Evolutionary conservation across 2,888 invertebrate species (phyloP), one percentile per base, ranked within the genome.

Genomic region (Sepiola atlantica): DNA sequence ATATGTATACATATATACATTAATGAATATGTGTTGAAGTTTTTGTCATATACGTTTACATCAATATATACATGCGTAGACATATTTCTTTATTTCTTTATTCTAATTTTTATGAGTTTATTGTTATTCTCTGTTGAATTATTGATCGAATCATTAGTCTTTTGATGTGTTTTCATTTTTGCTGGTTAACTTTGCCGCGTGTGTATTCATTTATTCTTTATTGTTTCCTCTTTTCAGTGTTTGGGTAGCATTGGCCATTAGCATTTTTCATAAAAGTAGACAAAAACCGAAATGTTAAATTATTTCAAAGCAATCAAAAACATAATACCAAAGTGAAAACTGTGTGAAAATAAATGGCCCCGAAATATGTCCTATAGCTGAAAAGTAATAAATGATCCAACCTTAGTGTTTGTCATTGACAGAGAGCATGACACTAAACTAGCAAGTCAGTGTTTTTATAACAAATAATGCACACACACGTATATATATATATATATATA

Each of bases 261-360:
- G 77, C 77, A 77, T 77, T 77, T 45, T 77, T 77, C n/a, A 77
- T 77, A n/a, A 77, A 77, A 77, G 77, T n/a, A 77, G 77, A 77
- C 18, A 32, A 77, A 77, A 77, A 77, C 77, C 4, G 77, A 77
- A 77, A 61, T n/a, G 32, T 77, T n/a, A 77, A n/a, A 77, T 77
- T 77, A 45, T 45, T 45, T 45, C 45, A 45, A 45, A 45, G 45
- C 45, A 45, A 45, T 45, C 45, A 45, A 45, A 45, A 45, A 45
- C 45, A 45, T 45, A 45, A 45, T 45, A 45, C 8, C 45, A 45
- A 4, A 45, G 45, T 45, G 45, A 45, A 45, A 45, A 45, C 45
- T 4, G n/a, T 4, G 8, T 45, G 45, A 45, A 45, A 45, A 45
- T 77, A 77, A 77, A 77, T 77, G 77, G 77, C 77, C 77, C 45